Percentiles rank a stretch among this genome's conserved stretches.
Conservation (phyloP, 2,797 vertebrate species). For the Leptodactylus fallax region DNA sequence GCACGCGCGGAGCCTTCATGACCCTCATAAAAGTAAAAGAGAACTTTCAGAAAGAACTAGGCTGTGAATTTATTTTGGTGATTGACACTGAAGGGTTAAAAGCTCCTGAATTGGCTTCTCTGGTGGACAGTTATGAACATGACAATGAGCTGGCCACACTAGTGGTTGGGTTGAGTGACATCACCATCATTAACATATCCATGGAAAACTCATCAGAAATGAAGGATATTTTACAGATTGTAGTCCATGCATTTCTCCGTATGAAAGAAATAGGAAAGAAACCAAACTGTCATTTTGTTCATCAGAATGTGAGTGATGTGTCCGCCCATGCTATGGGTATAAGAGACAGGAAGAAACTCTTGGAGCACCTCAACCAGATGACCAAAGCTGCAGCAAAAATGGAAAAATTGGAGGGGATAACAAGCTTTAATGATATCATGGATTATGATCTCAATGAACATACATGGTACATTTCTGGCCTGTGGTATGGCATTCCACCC, state of each 20-base stretch:
- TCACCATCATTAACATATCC: slow-evolving; percentile 72
- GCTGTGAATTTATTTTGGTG: slow-evolving; percentile 50
- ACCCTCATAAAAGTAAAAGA: slow-evolving; percentile 44
- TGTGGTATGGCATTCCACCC: slow-evolving; percentile 60
- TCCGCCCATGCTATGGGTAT: slow-evolving; percentile 32
- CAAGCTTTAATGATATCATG: slow-evolving; percentile 70
- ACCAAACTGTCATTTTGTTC: slow-evolving; percentile 48
- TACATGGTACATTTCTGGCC: slow-evolving; percentile 73
- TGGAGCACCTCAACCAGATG: slow-evolving; percentile 62
- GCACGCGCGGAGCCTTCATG: slow-evolving; percentile 48
- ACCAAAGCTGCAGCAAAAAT: slow-evolving; percentile 64
- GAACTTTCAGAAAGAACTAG: slow-evolving; percentile 20
- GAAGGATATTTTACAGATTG: slow-evolving; percentile 53
- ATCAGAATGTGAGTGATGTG: slow-evolving; percentile 55
- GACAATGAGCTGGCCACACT: slow-evolving; percentile 54
- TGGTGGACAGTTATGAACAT: slow-evolving; percentile 45
- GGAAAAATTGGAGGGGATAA: slow-evolving; percentile 66
- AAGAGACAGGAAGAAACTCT: slow-evolving; percentile 31
- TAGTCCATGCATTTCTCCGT: slow-evolving; percentile 48
- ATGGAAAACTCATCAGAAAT: slow-evolving; percentile 56
- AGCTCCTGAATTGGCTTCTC: slow-evolving; percentile 36
- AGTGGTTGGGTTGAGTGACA: slow-evolving; percentile 74
- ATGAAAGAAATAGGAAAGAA: slow-evolving; percentile 45
- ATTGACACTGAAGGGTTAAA: slow-evolving; percentile 52
- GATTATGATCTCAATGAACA: slow-evolving; percentile 69